These are phyloP conservation scores for Muscicapa striata DNA, from an alignment of 2,797 vertebrate genomes.

Conservation along the genomic window DNA sequence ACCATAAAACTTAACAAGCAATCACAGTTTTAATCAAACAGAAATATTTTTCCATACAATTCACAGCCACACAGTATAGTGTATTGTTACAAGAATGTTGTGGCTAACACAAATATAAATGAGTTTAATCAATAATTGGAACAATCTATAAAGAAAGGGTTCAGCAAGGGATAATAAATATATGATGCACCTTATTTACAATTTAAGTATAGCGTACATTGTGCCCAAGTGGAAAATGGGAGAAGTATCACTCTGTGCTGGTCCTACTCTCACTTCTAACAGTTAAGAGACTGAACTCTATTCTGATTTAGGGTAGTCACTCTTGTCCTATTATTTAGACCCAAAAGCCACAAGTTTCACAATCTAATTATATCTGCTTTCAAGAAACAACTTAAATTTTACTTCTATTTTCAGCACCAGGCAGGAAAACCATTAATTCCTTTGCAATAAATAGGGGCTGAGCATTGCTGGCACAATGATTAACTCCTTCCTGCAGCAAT, in stretches of 20 bases:
- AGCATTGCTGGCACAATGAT: background rate
- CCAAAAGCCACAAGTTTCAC: constrained; percentile 35
- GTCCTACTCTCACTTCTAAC: background rate
- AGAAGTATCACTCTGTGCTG: background rate
- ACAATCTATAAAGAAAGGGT: background rate
- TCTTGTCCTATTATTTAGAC: constrained; percentile 33
- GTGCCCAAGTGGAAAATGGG: background rate
- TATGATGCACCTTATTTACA: background rate
- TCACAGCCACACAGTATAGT: background rate
- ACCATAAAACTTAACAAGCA: background rate
- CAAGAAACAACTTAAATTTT: constrained; percentile 61
- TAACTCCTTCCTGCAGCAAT: constrained; percentile 49
- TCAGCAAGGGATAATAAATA: background rate
- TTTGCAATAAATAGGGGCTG: constrained; percentile 16
- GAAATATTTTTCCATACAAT: background rate
- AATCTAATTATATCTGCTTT: constrained; percentile 48
- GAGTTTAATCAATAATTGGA: background rate
- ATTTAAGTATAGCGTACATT: background rate
- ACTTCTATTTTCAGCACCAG: constrained; percentile 46
- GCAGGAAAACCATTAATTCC: constrained; percentile 44
- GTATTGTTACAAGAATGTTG: background rate
- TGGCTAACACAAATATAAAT: background rate
- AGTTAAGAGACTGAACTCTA: background rate
- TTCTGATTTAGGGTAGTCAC: constrained; percentile 10
- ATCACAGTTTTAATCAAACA: background rate